Percentiles rank a stretch among this genome's conserved stretches.
phyloP scores from a whole-genome alignment of 2,797 vertebrate species.

The Onychomys leucogaster region DNA sequence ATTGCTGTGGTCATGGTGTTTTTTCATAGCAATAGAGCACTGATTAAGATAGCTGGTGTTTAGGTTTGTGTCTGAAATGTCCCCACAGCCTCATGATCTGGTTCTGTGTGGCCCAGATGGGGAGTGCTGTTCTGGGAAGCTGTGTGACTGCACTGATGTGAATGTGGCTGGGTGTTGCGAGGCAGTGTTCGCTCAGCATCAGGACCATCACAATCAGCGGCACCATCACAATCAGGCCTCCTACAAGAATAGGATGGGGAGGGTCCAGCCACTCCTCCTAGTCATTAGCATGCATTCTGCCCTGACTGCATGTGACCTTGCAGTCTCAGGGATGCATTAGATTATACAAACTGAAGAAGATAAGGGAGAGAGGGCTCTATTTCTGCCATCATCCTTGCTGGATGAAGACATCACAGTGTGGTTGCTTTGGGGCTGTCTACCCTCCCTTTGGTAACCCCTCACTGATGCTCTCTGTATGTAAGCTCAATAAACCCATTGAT shows the following conservation, averaged over 20 bases:
- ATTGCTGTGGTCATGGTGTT: not conserved
- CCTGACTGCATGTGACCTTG: not conserved
- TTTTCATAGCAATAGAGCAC: not conserved
- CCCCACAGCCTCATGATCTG: not conserved
- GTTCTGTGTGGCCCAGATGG: not conserved
- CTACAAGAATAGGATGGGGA: not conserved
- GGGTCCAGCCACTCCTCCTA: not conserved
- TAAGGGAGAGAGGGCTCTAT: not conserved
- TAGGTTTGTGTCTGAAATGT: not conserved
- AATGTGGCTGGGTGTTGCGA: not conserved
- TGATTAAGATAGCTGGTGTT: not conserved
- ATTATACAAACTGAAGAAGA: not conserved
- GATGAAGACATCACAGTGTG: not conserved
- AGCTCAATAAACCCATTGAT: not conserved
- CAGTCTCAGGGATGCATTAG: no score
- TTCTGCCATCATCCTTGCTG: not conserved
- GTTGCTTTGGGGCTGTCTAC: not conserved
- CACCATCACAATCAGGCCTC: not conserved
- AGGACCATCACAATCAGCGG: not conserved
- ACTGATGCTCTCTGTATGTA: not conserved
- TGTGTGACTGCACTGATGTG: not conserved
- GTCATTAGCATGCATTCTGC: not conserved
- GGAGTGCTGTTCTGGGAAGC: no score
- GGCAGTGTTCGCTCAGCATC: rapidly evolving
- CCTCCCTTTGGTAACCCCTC: not conserved